A percentile compares a stretch with the other conserved stretches of the same genome.
Evolutionary conservation across 2,888 invertebrate genomes (phyloP).

Genomic region (Archaeoteleia sp.): DNA sequence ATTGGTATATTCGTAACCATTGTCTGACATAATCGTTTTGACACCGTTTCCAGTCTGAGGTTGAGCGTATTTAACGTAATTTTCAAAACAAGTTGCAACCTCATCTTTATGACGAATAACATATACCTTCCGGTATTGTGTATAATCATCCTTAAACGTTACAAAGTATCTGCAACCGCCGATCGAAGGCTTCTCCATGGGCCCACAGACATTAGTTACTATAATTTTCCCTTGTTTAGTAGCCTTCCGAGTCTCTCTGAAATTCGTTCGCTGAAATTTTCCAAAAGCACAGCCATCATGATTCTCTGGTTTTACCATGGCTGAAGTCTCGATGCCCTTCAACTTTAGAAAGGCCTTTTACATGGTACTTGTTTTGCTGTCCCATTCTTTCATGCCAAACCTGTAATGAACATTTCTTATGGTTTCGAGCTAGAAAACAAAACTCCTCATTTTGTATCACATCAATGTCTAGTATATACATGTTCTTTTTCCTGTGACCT

Average conservation of each 20-base stretch:
- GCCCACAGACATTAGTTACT: slow-evolving; percentile 40
- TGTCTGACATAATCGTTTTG: slow-evolving; percentile 29
- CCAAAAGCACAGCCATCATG: slow-evolving; percentile 36
- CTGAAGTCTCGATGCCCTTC: no score
- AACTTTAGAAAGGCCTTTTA: no score
- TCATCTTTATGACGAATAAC: slow-evolving; percentile 24
- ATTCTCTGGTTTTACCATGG: slow-evolving; percentile 1
- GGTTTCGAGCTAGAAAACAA: no score
- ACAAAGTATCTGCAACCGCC: slow-evolving; percentile 30
- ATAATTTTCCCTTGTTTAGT: slow-evolving; percentile 15
- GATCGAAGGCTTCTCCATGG: slow-evolving; percentile 31
- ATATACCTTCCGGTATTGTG: slow-evolving; percentile 27
- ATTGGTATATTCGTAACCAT: slow-evolving; percentile 32
- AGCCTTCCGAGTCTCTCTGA: slow-evolving; percentile 26
- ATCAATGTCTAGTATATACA: no score
- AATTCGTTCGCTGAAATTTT: slow-evolving; percentile 37
- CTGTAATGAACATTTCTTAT: no score
- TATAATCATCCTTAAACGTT: slow-evolving; percentile 35
- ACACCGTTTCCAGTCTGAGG: slow-evolving; percentile 25
- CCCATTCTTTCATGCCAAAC: no score
- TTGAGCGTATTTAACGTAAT: slow-evolving; percentile 12
- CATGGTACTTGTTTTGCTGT: no score
- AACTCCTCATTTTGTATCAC: no score
- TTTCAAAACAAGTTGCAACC: slow-evolving; percentile 27
- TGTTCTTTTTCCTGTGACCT: no score